Percentiles rank a stretch among this genome's conserved stretches.
Evolutionary conservation across 1,140 invertebrate species (phyloP).

Genomic region (Drosophila nannoptera): DNA sequence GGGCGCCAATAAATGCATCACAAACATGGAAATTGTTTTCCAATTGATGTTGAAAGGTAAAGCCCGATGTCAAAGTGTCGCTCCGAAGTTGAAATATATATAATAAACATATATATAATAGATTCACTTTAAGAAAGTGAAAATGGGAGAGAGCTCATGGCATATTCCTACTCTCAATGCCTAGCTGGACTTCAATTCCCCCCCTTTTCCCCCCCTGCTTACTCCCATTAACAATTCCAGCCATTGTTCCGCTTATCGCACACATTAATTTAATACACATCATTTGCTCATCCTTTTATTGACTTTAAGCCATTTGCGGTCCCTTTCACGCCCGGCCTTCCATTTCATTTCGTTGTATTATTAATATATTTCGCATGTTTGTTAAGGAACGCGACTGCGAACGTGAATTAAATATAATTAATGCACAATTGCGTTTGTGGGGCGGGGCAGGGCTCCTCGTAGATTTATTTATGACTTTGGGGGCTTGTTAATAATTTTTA

Average conservation of each 20-base stretch:
- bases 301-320: conserved; percentile 54
- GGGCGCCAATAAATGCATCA: conserved; percentile 36
- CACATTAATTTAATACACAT: conserved; percentile 54
- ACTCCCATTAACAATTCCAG: background rate
- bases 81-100: conserved; percentile 8
- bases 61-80: conserved; percentile 34
- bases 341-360: conserved; percentile 23
- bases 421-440: conserved; percentile 44
- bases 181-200: no score
- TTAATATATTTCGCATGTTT: conserved; percentile 35
- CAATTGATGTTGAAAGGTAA: conserved; percentile 54
- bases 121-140: no score
- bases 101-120: no score
- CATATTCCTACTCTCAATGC: no score
- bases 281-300: conserved; percentile 48
- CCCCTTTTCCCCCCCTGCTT: background rate
- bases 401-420: conserved; percentile 53
- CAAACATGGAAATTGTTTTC: conserved; percentile 57
- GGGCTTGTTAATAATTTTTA: conserved; percentile 56
- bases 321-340: conserved; percentile 5
- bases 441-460: conserved; percentile 35
- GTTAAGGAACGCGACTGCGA: conserved; percentile 41
- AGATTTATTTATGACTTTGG: conserved; percentile 68
- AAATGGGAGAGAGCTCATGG: no score
- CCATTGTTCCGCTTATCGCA: conserved; percentile 17